Conservation (phyloP, 1,140 invertebrate genomes). For the Aphidius gifuensis region DNA sequence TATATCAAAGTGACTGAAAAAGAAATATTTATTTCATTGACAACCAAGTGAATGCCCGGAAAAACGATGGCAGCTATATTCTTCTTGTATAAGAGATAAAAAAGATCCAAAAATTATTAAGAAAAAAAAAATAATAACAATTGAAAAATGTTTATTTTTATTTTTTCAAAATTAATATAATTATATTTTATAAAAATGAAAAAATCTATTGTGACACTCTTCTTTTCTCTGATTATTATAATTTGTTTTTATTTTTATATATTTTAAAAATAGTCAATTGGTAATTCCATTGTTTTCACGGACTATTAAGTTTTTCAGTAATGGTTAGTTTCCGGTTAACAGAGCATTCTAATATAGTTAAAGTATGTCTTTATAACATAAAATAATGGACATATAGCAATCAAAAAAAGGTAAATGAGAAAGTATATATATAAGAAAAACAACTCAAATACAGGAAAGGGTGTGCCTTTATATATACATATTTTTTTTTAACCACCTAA, state of each 20-base stretch:
- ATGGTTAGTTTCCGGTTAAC: constrained; percentile 49
- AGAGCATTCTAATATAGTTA: constrained; percentile 22
- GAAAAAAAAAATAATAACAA: too few relatives aligned
- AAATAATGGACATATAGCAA: constrained; percentile 17
- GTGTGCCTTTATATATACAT: constrained; percentile 38
- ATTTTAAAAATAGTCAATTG: constrained; percentile 48
- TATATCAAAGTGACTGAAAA: too few relatives aligned
- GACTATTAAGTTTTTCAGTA: constrained; percentile 54
- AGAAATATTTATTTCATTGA: too few relatives aligned
- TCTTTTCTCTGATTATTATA: not conserved
- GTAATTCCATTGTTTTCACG: constrained; percentile 57
- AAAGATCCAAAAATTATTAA: too few relatives aligned
- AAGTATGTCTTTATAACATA: constrained; percentile 10
- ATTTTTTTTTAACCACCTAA: constrained; percentile 26
- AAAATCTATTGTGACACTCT: too few relatives aligned
- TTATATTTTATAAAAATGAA: not conserved
- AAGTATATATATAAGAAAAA: constrained; percentile 24
- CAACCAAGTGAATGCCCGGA: too few relatives aligned
- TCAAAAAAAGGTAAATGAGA: too few relatives aligned
- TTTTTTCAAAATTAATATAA: too few relatives aligned
- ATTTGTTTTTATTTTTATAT: not conserved
- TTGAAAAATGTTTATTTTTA: too few relatives aligned
- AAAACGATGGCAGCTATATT: too few relatives aligned
- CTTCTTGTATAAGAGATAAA: too few relatives aligned
- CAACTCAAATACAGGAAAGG: constrained; percentile 54